Evolutionary conservation across 2,113 vertebrate species (phyloP).

Genomic region (Ondatra zibethicus): DNA sequence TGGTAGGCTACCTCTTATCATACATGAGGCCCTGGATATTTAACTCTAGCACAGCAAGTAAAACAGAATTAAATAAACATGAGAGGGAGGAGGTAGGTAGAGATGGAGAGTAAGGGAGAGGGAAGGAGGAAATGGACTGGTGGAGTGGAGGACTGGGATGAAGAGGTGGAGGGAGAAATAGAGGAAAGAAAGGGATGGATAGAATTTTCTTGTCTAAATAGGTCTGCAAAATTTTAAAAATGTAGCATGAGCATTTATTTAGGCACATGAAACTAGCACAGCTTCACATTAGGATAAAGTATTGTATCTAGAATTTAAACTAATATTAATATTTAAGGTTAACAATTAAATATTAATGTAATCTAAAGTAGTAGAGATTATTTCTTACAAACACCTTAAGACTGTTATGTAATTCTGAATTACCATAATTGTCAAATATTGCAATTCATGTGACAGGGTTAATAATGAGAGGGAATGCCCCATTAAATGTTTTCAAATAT

Average conservation of each 20-base stretch:
- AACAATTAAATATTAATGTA: slow-evolving; percentile 2
- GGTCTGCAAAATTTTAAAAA: slow-evolving; percentile 7
- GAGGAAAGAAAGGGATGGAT: too few relatives aligned
- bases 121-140: too few relatives aligned
- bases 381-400: not conserved
- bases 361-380: not conserved
- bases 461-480: not conserved
- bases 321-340: not conserved
- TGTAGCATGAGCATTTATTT: not conserved
- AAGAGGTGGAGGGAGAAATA: too few relatives aligned
- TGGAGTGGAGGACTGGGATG: not conserved
- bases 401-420: not conserved
- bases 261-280: not conserved
- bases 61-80: not conserved
- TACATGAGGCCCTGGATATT: too few relatives aligned
- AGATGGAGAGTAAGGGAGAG: not conserved
- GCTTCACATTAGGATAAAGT: not conserved
- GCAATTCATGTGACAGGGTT: not conserved
- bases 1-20: not conserved
- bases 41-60: not conserved
- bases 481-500: not conserved
- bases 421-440: not conserved
- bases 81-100: not conserved
- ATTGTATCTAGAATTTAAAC: not conserved
- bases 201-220: not conserved